phyloP scores from a whole-genome alignment of 2,888 invertebrate genomes.

The Hydrotaea cyrtoneurina region DNA sequence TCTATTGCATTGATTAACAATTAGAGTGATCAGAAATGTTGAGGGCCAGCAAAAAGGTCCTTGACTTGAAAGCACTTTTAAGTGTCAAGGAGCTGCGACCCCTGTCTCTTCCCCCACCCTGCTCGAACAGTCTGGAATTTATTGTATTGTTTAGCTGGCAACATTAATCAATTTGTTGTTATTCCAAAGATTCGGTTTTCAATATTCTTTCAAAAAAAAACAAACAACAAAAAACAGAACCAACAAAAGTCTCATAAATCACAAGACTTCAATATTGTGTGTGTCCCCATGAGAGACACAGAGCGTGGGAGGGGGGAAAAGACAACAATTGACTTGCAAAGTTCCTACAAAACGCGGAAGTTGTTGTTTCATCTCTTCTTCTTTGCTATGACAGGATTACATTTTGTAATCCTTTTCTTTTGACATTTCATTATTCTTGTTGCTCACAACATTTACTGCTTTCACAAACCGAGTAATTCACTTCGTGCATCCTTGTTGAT shows the following conservation, averaged over 20 bases:
- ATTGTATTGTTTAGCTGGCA: too few species aligned
- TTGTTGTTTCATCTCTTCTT: background rate
- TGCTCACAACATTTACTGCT: background rate
- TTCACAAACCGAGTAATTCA: background rate
- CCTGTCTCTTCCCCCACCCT: too few species aligned
- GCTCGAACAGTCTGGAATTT: background rate
- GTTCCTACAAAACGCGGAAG: background rate
- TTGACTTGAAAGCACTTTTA: background rate
- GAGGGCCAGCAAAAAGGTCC: background rate
- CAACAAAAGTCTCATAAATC: constrained; percentile 7
- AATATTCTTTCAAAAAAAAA: background rate
- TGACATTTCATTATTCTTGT: background rate
- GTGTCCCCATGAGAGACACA: too few species aligned
- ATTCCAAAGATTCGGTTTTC: background rate
- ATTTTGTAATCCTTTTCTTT: background rate
- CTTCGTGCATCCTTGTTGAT: too few species aligned
- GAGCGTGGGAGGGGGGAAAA: too few species aligned
- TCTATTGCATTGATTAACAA: background rate
- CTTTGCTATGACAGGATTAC: background rate
- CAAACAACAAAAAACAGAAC: too few species aligned
- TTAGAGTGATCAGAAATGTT: background rate
- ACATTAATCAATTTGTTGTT: background rate
- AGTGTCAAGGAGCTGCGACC: background rate
- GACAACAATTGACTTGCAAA: background rate
- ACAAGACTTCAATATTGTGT: too few species aligned